Percentiles rank a stretch among this genome's conserved stretches.
Evolutionary conservation across 2,113 vertebrate species (phyloP).

Genomic region (Nestor notabilis): DNA sequence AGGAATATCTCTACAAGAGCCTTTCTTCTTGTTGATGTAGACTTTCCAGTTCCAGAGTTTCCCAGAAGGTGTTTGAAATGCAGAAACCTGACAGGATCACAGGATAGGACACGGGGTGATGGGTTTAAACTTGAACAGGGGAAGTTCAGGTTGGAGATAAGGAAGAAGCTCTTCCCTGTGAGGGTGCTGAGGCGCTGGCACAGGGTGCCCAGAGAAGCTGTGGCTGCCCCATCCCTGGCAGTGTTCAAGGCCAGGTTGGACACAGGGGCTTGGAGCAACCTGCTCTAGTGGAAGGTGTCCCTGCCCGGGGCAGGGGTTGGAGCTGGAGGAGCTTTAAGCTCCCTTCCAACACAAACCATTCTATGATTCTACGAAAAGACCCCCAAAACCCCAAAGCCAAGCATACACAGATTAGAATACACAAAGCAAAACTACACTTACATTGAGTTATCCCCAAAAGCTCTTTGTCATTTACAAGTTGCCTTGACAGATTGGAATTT

Average conservation of each 20-base stretch:
- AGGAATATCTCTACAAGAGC: too few relatives aligned
- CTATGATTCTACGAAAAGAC: not conserved
- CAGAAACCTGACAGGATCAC: not conserved
- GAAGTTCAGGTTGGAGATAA: too few relatives aligned
- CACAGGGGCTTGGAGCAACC: not conserved
- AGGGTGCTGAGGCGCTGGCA: not conserved
- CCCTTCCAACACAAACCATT: not conserved
- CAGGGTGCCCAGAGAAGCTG: not conserved
- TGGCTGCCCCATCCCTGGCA: not conserved
- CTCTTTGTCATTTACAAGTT: not conserved
- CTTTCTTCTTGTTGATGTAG: not conserved
- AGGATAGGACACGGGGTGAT: too few relatives aligned
- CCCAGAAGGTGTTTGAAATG: not conserved
- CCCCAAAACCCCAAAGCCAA: not conserved
- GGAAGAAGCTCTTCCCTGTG: not conserved
- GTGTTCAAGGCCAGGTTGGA: not conserved
- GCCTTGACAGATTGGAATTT: not conserved
- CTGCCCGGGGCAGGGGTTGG: not conserved
- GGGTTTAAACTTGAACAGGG: too few relatives aligned
- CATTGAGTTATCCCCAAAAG: not conserved
- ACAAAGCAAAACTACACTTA: not conserved
- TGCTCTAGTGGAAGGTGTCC: not conserved
- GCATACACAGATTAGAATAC: accelerated
- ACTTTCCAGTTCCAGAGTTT: not conserved
- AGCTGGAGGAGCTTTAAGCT: not conserved